Evolutionary conservation across 2,888 invertebrate genomes (phyloP).

Genomic region (Scelioninae gen. 2): DNA sequence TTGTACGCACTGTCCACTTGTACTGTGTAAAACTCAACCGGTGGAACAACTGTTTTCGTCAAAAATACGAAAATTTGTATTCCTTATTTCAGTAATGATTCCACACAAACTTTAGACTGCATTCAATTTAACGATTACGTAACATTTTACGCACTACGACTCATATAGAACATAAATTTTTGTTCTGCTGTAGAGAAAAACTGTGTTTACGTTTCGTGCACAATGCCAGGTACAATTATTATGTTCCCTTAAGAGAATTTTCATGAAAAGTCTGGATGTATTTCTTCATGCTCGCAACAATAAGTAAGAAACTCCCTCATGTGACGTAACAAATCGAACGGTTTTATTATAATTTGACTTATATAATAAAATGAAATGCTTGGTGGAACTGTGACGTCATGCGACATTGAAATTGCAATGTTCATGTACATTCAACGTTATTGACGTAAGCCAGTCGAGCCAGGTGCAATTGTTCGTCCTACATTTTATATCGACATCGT

Average conservation of each 20-base stretch:
- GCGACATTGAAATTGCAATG: conserved; percentile 26
- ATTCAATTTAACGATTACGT: conserved; percentile 5
- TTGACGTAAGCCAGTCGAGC: conserved; percentile 13
- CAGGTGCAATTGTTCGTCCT: conserved; percentile 38
- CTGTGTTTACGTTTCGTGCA: conserved; percentile 4
- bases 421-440: conserved; percentile 7
- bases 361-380: conserved; percentile 16
- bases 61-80: not conserved
- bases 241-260: conserved; percentile 7
- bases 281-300: not conserved
- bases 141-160: not conserved
- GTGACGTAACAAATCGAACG: conserved; percentile 7
- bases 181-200: not conserved
- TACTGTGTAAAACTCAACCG: no score
- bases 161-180: not conserved
- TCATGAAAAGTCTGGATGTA: not conserved
- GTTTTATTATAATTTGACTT: conserved; percentile 5
- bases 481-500: conserved; percentile 35
- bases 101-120: not conserved
- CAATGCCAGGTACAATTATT: conserved; percentile 15
- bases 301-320: not conserved
- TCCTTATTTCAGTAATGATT: conserved; percentile 9
- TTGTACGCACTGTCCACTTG: no score
- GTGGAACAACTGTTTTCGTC: not conserved
- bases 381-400: conserved; percentile 18